Base-by-base conservation (phyloP, 2,797 vertebrate species). In the Eleutherodactylus coqui region DNA sequence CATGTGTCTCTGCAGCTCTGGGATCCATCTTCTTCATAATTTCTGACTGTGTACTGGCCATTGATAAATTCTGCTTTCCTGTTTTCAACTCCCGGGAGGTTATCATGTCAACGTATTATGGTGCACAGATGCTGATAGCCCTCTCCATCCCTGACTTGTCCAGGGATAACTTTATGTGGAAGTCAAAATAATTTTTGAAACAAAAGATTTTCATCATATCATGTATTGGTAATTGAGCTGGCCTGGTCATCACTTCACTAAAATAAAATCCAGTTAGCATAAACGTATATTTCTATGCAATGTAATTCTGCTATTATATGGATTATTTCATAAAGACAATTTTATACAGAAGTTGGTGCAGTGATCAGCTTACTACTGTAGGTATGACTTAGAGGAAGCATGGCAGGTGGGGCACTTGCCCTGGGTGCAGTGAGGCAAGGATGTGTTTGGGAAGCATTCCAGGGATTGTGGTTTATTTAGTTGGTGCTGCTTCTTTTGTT, bases 71-170 rank as follows among this genome's bases (percentile, higher is more conserved):
- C 67, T 92, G 92, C 29, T 90, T 87, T 6, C 49, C 87, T 0
- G 36, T 94, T 21, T 84, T 89, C 0, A 55, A 72, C 0, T 89
- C 91, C 3, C 89, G 87, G 2, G 7, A 84, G 6, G 0, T 94
- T 36, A 88, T 95, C 85, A 98, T 98, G 97, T 88, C 84, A 19
- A 95, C 96, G 1, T 98, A 97, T 88, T 98, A 97, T 67, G 76
- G 93, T 0, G 96, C 95, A 0, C 97, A 97, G 92, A 34, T 94
- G 17, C 91, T 97, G 10, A 95, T 98, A 0, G 89, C 95, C 0
- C 82, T 88, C 19, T 93, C 93, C 0, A 81, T 60, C 19, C 38
- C 84, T 21, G 84, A 36, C 3, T 72, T 58, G 29, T 85, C 87
- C 0, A 90, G 93, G 0, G 92, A 93, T 51, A 90, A 93, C 82